Percentiles rank a stretch among this genome's conserved stretches.
Evolutionary conservation across 2,888 invertebrate species (phyloP).

Genomic region (Ochropleura leucogaster): DNA sequence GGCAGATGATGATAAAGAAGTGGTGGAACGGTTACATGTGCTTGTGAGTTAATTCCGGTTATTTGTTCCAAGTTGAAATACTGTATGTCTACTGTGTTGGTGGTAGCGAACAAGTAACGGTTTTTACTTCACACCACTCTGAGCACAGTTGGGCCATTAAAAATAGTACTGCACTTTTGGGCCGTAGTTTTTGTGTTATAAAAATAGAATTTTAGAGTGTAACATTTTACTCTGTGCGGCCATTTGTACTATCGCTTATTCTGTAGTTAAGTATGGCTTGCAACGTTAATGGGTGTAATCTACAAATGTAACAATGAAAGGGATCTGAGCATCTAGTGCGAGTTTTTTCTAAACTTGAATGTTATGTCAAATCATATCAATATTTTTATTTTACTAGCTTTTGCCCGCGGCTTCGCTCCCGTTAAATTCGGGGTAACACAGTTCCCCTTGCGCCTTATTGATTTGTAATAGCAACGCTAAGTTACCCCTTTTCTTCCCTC

Average conservation of each 20-base stretch:
- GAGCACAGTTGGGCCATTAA: background rate
- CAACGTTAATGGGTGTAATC: background rate
- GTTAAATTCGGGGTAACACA: too few relatives aligned
- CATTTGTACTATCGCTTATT: too few relatives aligned
- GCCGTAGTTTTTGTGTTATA: conserved; percentile 7
- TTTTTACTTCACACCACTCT: conserved; percentile 1
- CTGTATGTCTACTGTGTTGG: background rate
- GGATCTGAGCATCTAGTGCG: background rate
- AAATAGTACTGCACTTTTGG: background rate
- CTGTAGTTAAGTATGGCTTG: background rate
- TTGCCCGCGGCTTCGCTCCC: too few relatives aligned
- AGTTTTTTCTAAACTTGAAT: background rate
- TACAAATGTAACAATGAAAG: background rate
- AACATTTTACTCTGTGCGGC: background rate
- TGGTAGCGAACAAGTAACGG: background rate
- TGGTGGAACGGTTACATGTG: background rate
- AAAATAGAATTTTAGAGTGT: conserved; percentile 25
- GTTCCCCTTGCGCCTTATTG: too few relatives aligned
- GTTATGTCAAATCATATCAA: too few relatives aligned
- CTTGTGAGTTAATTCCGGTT: background rate
- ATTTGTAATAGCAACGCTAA: too few relatives aligned
- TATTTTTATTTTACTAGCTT: too few relatives aligned
- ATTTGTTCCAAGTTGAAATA: conserved; percentile 1
- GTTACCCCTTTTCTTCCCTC: too few relatives aligned
- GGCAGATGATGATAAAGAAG: too few relatives aligned